Percentiles rank a stretch among this genome's conserved stretches.
phyloP scores from a whole-genome alignment of 2,888 invertebrate species.

The Euspilapteryx auroguttella region DNA sequence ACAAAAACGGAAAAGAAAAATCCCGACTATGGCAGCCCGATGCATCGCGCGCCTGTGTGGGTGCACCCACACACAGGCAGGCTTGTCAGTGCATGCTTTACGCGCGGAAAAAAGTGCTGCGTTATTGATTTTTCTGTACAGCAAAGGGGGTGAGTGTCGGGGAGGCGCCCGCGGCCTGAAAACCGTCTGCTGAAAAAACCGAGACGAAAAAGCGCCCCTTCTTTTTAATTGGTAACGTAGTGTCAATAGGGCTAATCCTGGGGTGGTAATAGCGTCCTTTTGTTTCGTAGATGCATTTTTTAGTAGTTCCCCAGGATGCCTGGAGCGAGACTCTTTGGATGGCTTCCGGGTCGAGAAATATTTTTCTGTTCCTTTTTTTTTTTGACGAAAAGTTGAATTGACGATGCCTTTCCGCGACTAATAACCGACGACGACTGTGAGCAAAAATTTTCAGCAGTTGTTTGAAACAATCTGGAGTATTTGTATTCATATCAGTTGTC shows the following conservation, averaged over 20 bases:
- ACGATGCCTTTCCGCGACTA: too few species aligned
- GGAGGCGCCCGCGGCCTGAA: slow-evolving; percentile 52
- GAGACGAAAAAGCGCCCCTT: slow-evolving; percentile 60
- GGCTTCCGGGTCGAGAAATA: neutral
- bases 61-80: slow-evolving; percentile 17
- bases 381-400: too few species aligned
- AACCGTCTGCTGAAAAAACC: slow-evolving; percentile 60
- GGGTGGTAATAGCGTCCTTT: slow-evolving; percentile 50
- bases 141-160: slow-evolving; percentile 27
- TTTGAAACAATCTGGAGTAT: too few species aligned
- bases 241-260: slow-evolving; percentile 61
- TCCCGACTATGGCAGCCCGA: slow-evolving; percentile 25
- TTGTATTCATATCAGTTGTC: too few species aligned
- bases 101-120: slow-evolving; percentile 63
- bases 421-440: too few species aligned
- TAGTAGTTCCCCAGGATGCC: slow-evolving; percentile 12
- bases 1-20: slow-evolving; percentile 2
- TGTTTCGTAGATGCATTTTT: slow-evolving; percentile 54
- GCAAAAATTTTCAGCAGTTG: too few species aligned
- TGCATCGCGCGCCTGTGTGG: slow-evolving; percentile 25
- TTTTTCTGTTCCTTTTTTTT: too few species aligned
- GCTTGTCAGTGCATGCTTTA: slow-evolving; percentile 59
- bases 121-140: slow-evolving; percentile 63
- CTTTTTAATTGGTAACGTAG: slow-evolving; percentile 62
- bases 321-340: too few species aligned